Evolutionary conservation across 1,140 invertebrate genomes (phyloP).

Genomic region (Euschistus heros): DNA sequence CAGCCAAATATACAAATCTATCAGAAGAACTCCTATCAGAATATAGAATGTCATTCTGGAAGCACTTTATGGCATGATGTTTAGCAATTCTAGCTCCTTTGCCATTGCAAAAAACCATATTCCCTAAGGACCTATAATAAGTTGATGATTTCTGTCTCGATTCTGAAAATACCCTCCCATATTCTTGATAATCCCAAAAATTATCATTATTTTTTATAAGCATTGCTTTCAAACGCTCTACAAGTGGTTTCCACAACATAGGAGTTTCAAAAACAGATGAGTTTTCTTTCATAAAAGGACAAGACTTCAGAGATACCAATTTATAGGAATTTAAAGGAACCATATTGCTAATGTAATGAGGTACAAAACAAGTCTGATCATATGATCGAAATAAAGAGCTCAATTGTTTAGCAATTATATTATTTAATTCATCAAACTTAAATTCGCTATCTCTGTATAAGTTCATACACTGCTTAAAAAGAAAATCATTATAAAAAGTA

Average conservation of each 20-base stretch:
- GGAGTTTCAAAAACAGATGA: neutral
- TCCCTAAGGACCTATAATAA: constrained; percentile 6
- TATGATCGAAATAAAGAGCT: constrained; percentile 2
- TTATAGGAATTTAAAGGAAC: neutral
- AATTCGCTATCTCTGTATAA: constrained; percentile 6
- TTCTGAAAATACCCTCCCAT: neutral
- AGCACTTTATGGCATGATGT: neutral
- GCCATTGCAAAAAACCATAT: neutral
- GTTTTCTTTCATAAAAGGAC: neutral
- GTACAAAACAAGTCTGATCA: neutral
- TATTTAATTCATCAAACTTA: constrained; percentile 16
- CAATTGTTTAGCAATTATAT: constrained; percentile 11
- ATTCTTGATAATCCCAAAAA: neutral
- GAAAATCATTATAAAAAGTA: constrained; percentile 16
- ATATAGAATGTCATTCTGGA: neutral
- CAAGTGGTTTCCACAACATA: neutral
- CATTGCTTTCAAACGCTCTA: constrained; percentile 3
- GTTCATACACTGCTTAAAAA: constrained; percentile 16
- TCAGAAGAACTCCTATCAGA: neutral
- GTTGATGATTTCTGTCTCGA: neutral
- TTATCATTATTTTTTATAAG: constrained; percentile 1
- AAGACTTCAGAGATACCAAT: neutral
- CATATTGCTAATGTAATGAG: neutral
- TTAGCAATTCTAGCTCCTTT: neutral
- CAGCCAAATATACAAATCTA: neutral